Evolutionary conservation across 2,797 vertebrate species (phyloP), one percentile per base, ranked within the genome.

Genomic region (Halcyon badia): DNA sequence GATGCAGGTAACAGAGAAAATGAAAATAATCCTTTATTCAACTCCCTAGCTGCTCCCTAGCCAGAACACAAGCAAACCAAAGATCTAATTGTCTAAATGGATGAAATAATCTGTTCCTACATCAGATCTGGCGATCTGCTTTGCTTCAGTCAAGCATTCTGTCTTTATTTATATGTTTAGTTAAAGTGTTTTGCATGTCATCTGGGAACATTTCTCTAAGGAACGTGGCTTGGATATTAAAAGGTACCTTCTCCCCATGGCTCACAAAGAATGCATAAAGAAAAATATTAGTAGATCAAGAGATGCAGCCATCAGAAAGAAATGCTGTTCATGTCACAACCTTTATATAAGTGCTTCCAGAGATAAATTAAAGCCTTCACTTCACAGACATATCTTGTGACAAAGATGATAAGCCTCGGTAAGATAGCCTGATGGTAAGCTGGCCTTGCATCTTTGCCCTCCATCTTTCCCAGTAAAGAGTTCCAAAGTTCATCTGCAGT

Each of bases 401-500:
- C 37, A 46, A 48, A 58, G 76, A 69, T 54, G 30, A 31, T 54
- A 31, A 54, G 28, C 30, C 28, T 31, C 31, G 52, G 10, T 54
- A 54, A 30, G 52, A 54, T 54, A 30, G 37, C 37, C 26, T 83
- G 68, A 31, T 62, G 14, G 35, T 44, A 35, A 75, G 41, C 19
- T 4, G 17, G 42, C 42, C 31, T 66, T 76, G 48, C 0, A 2
- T 13, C 83, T 87, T 90, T 77, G 6, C 39, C 37, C 60, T 90
- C 62, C 2, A 1, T 69, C 57, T 90, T 86, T 75, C 46, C 31
- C 39, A 41, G 77, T 77, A 64, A 70, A 52, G 25, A 11, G 37
- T 83, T 90, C 64, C 75, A 73, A 82, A 73, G 48, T 91, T 96
- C 71, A 49, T 39, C 68, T 87, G 71, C 81, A 92, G 48, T 70